Conservation (phyloP, 2,888 invertebrate genomes). For the Tipula vernalis region DNA sequence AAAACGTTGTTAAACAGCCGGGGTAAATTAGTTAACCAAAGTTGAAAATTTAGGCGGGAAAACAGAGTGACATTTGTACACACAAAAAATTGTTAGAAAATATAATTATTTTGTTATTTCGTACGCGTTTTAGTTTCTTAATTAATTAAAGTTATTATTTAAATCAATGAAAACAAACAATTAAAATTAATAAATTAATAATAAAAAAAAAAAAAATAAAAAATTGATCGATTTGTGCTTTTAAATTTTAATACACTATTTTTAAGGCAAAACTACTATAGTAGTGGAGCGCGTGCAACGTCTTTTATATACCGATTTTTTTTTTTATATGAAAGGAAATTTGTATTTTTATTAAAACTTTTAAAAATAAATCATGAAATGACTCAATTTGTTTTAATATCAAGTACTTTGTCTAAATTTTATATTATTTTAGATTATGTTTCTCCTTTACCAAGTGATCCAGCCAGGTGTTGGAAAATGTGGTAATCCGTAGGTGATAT, state of each 20-base stretch:
- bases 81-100: background rate
- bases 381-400: background rate
- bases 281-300: background rate
- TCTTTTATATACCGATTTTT: background rate
- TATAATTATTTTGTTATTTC: background rate
- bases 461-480: too few relatives aligned
- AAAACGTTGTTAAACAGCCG: background rate
- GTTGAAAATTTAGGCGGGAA: slow-evolving; percentile 5
- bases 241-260: background rate
- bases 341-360: background rate
- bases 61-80: background rate
- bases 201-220: background rate
- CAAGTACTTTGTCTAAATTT: background rate
- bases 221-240: background rate
- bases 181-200: background rate
- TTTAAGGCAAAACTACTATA: background rate
- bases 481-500: too few relatives aligned
- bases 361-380: background rate
- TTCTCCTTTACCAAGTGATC: too few relatives aligned
- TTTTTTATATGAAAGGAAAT: background rate
- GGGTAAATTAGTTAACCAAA: slow-evolving; percentile 9
- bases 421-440: too few relatives aligned
- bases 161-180: background rate
- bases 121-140: background rate
- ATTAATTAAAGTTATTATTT: background rate